Evolutionary conservation across 1,140 invertebrate species (phyloP).

Genomic region (Diprion similis): DNA sequence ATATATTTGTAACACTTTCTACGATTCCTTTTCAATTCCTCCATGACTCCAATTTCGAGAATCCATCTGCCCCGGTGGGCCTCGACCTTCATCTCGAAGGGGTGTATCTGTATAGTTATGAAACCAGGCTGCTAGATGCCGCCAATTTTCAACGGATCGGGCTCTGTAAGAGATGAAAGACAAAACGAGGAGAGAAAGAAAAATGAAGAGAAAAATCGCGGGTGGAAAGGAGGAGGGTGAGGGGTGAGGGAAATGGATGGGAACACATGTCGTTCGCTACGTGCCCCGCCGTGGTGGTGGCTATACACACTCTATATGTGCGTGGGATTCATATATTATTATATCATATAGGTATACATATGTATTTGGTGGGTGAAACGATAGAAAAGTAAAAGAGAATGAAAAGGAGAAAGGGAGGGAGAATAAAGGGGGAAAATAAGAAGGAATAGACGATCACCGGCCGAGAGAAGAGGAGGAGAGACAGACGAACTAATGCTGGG

Average conservation of each 20-base stretch:
- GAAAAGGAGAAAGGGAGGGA: background rate
- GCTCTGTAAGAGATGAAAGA: background rate
- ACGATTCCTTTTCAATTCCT: background rate
- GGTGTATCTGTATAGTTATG: no score
- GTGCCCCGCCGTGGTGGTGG: constrained; percentile 56
- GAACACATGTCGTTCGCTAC: constrained; percentile 60
- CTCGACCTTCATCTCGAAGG: background rate
- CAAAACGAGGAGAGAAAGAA: constrained; percentile 25
- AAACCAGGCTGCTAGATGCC: background rate
- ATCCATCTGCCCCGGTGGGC: background rate
- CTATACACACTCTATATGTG: constrained; percentile 58
- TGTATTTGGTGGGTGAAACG: background rate
- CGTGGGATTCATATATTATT: constrained; percentile 59
- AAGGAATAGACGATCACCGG: constrained; percentile 24
- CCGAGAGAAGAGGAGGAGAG: constrained; percentile 37
- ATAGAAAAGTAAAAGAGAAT: background rate
- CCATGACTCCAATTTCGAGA: background rate
- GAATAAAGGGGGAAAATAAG: background rate
- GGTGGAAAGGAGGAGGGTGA: constrained; percentile 14
- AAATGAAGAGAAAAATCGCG: constrained; percentile 22
- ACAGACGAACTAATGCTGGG: constrained; percentile 59
- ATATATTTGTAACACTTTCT: background rate
- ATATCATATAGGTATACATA: background rate
- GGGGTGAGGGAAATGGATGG: constrained; percentile 41
- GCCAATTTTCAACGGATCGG: background rate